Evolutionary conservation across 1,140 invertebrate genomes (phyloP), one percentile per base, ranked within the genome.

Genomic region (Drosophila simulans): DNA sequence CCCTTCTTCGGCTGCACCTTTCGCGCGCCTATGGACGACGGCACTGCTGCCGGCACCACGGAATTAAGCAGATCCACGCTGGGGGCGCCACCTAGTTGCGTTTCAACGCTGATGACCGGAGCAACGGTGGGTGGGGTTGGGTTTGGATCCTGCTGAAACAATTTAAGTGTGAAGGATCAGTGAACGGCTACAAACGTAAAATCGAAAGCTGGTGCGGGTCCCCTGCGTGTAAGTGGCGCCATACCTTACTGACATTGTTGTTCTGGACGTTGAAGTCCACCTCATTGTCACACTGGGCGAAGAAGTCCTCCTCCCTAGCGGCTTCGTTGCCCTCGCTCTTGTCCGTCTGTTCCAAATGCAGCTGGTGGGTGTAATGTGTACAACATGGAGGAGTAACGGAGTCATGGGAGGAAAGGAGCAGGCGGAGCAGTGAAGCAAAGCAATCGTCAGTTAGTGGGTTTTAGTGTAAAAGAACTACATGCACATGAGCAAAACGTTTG

Each of bases 251-350:
- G 5, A 81, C 52, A 45, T 90, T 90, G 48, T 90, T 90, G 49
- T 90, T 90, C 45, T 86, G 54, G 37, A 79, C 62, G 51, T 80
- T 73, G 4, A 74, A 74, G 13, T 93, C 92, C 66, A 59, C 57
- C 7, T 71, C 66, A 34, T 74, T 93, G 79, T 95, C 94, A 77
- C 95, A 95, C 80, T 96, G 96, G 68, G 95, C 94, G 92, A 98
- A 98, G 92, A 98, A 98, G 91, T 98, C 97, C 8, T 95, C 93
- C 88, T 97, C 96, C 79, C 95, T 79, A 94, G 63, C 56, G 27
- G 34, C 27, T 39, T 74, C 92, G 34, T 86, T 91, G 15, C 81
- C 91, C 42, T 91, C 90, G 25, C 66, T 65, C 59, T 93, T 93
- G 42, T 94, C 94, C 42, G 91, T 69, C 15, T 94, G 92, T 34